Percentiles rank a stretch among this genome's conserved stretches.
phyloP scores from a whole-genome alignment of 2,113 vertebrate species.

The Poicephalus meyeri region DNA sequence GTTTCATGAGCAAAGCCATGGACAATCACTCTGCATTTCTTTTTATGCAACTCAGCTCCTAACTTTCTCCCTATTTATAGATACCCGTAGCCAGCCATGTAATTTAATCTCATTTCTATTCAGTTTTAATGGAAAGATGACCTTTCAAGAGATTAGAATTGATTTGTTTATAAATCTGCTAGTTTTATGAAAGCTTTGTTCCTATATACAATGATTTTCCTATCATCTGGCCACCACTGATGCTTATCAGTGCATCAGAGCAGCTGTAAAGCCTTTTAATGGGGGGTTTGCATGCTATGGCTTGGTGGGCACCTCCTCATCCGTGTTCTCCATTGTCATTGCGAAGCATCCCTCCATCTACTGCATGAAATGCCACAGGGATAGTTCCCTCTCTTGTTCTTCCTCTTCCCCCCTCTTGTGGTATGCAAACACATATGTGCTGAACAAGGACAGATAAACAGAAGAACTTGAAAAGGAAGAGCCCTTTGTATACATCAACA shows the following conservation, averaged over 20 bases:
- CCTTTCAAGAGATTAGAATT: conserved; percentile 60
- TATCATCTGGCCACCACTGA: neutral
- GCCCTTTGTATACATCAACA: neutral
- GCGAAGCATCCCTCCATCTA: neutral
- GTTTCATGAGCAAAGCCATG: neutral
- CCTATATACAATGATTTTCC: conserved; percentile 47
- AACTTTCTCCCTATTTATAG: neutral
- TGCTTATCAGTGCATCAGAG: neutral
- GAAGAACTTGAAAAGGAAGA: neutral
- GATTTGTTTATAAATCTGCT: conserved; percentile 63
- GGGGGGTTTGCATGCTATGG: neutral
- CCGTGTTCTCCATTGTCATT: neutral
- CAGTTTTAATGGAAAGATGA: conserved; percentile 52
- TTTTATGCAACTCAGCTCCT: neutral
- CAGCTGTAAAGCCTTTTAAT: neutral
- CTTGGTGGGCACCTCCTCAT: neutral
- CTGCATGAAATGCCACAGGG: neutral
- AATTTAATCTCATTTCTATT: conserved; percentile 56
- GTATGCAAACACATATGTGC: neutral
- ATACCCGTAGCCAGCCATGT: conserved; percentile 37
- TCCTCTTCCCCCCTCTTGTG: neutral
- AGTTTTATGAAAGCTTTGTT: conserved; percentile 42
- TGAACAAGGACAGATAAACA: neutral
- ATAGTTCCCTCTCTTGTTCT: neutral
- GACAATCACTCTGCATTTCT: neutral